Evolutionary conservation across 2,113 vertebrate genomes (phyloP).

Genomic region (Elgaria multicarinata): DNA sequence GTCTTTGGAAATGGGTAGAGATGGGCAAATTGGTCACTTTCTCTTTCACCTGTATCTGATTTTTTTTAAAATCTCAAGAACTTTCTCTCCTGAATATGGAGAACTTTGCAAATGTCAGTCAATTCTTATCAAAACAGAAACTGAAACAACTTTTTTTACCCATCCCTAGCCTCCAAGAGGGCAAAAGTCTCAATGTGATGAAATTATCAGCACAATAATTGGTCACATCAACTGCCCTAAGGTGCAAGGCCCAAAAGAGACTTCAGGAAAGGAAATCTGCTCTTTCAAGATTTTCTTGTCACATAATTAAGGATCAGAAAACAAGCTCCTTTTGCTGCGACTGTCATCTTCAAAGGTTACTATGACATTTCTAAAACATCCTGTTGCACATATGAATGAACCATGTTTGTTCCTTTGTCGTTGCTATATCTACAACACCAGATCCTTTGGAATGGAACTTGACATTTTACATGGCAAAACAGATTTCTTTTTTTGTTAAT

Average conservation of each 20-base stretch:
- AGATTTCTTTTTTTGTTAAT: conserved; percentile 10
- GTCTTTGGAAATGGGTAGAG: background rate
- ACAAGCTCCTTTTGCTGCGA: conserved; percentile 42
- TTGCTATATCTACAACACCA: conserved; percentile 15
- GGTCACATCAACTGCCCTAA: background rate
- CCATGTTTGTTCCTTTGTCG: conserved; percentile 50
- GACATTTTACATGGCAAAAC: conserved; percentile 64
- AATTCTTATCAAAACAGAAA: too few relatives aligned
- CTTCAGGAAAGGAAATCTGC: background rate
- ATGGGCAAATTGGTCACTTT: too few relatives aligned
- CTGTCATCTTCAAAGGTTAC: conserved; percentile 76
- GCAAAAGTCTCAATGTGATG: too few relatives aligned
- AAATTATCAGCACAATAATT: background rate
- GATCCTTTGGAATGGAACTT: conserved; percentile 56
- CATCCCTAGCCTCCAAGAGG: background rate
- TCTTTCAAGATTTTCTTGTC: background rate
- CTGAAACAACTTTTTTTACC: too few relatives aligned
- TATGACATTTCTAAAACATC: conserved; percentile 74
- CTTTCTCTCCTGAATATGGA: too few relatives aligned
- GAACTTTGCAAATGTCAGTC: too few relatives aligned
- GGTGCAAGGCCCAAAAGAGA: conserved; percentile 6
- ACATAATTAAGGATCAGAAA: conserved; percentile 50
- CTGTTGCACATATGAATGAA: conserved; percentile 72
- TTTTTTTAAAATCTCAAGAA: too few relatives aligned
- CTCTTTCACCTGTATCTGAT: too few relatives aligned